These are phyloP conservation scores for Semicossyphus pulcher DNA, from an alignment of 2,113 vertebrate species.

Conservation along the genomic window DNA sequence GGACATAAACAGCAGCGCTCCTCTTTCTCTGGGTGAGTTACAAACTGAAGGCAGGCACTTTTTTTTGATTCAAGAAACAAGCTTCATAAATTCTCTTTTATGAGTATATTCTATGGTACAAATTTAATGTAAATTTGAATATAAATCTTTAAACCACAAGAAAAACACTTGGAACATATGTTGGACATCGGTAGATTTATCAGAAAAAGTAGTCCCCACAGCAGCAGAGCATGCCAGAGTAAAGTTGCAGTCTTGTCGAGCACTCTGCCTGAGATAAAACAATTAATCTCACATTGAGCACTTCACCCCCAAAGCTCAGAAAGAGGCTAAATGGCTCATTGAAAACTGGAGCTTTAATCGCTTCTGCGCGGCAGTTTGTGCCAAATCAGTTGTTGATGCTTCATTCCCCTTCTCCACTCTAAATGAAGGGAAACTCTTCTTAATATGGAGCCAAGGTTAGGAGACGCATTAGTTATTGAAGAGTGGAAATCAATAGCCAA, in stretches of 20 bases:
- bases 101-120: neutral
- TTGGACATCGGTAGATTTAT: neutral
- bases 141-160: neutral
- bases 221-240: neutral
- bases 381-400: conserved; percentile 74
- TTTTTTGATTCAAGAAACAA: conserved; percentile 15
- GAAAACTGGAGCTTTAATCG: conserved; percentile 62
- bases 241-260: conserved; percentile 6
- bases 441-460: conserved; percentile 74
- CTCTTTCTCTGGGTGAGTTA: neutral
- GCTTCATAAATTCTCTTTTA: conserved; percentile 4
- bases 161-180: neutral
- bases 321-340: conserved; percentile 52
- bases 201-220: neutral
- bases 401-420: conserved; percentile 48
- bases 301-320: conserved; percentile 33
- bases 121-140: neutral
- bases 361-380: conserved; percentile 58
- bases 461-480: conserved; percentile 69
- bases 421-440: conserved; percentile 50
- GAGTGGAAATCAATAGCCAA: conserved; percentile 75
- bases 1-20: conserved; percentile 16
- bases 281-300: conserved; percentile 54
- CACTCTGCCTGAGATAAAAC: conserved; percentile 32
- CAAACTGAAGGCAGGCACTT: neutral